These are phyloP conservation scores for Macrotus californicus DNA, from an alignment of 2,113 vertebrate genomes.

Conservation along the genomic window DNA sequence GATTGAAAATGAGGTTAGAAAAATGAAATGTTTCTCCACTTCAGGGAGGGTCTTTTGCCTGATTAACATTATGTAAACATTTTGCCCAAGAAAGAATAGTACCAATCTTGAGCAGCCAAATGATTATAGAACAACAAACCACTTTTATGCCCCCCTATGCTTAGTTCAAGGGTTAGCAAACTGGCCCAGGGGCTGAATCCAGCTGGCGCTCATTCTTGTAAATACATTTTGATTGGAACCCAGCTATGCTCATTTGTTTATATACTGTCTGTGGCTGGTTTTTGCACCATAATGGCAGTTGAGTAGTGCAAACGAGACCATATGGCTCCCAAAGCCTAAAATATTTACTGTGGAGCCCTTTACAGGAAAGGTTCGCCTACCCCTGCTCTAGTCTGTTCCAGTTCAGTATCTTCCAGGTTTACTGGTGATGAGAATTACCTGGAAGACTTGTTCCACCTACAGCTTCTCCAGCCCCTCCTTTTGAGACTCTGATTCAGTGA, in stretches of 20 bases:
- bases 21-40: conserved; percentile 47
- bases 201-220: neutral
- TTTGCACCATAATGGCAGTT: neutral
- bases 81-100: conserved; percentile 22
- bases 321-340: neutral
- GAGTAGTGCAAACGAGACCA: neutral
- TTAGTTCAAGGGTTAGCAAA: neutral
- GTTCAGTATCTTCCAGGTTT: neutral
- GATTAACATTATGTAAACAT: conserved; percentile 43
- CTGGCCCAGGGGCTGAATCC: neutral
- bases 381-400: neutral
- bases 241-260: neutral
- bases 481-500: neutral
- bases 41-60: conserved; percentile 21
- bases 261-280: neutral
- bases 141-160: neutral
- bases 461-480: neutral
- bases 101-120: neutral
- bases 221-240: neutral
- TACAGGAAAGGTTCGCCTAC: neutral
- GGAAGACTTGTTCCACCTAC: neutral
- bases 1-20: conserved; percentile 38
- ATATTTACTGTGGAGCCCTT: neutral
- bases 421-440: neutral
- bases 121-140: neutral